These are phyloP conservation scores for Hypselothyrea guttata DNA, from an alignment of 2,888 invertebrate genomes.

Conservation along the genomic window DNA sequence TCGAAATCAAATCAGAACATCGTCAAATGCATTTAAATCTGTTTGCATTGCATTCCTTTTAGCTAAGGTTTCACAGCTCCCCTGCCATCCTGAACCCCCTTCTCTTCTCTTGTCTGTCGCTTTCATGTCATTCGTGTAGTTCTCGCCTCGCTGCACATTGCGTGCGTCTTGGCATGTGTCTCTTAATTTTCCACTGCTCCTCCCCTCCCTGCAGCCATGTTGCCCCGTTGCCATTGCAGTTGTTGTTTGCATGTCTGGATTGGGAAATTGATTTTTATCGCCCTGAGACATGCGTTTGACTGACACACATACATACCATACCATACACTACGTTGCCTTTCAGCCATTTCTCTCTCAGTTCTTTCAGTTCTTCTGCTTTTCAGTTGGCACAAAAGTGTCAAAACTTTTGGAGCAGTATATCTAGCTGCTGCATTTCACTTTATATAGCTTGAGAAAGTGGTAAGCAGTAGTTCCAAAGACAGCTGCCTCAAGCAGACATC, in stretches of 20 bases:
- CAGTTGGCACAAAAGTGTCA: conserved; percentile 35
- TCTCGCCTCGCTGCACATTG: conserved; percentile 31
- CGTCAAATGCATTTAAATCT: conserved; percentile 75
- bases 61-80: conserved; percentile 5
- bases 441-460: no score
- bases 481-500: conserved; percentile 1
- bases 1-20: conserved; percentile 70
- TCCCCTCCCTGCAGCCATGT: conserved; percentile 1
- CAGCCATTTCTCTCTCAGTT: conserved; percentile 11
- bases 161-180: conserved; percentile 64
- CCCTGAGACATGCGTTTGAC: conserved; percentile 51
- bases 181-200: conserved; percentile 50
- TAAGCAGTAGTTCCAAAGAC: neutral
- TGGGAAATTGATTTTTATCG: conserved; percentile 69
- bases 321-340: conserved; percentile 15
- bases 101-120: neutral
- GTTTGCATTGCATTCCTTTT: conserved; percentile 69
- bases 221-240: conserved; percentile 39
- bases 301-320: conserved; percentile 27
- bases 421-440: conserved; percentile 9
- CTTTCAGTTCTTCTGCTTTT: neutral
- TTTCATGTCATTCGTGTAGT: conserved; percentile 22
- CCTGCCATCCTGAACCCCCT: neutral
- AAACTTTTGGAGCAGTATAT: conserved; percentile 25
- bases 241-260: conserved; percentile 51